Evolutionary conservation across 2,888 invertebrate genomes (phyloP).

Genomic region (Oxytorus armatus): DNA sequence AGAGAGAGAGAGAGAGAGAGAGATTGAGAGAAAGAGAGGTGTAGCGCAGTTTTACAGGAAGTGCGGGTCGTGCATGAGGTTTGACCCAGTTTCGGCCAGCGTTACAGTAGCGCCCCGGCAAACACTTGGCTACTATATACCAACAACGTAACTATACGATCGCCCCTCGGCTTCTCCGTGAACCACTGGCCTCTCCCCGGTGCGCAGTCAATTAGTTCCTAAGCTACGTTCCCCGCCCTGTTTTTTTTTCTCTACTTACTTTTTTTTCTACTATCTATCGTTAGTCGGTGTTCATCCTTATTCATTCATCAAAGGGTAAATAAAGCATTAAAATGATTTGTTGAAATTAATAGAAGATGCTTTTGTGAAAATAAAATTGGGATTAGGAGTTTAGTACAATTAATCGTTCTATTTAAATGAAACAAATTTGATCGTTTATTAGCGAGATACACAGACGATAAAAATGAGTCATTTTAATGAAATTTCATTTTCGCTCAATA

Average conservation of each 20-base stretch:
- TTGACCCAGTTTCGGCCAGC: constrained; percentile 61
- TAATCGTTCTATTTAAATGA: too few relatives aligned
- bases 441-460: too few relatives aligned
- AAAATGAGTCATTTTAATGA: too few relatives aligned
- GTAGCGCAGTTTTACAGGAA: constrained; percentile 63
- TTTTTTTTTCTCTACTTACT: constrained; percentile 30
- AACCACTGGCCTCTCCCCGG: constrained; percentile 47
- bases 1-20: constrained; percentile 26
- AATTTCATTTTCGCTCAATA: too few relatives aligned
- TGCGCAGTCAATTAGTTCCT: constrained; percentile 53
- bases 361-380: not conserved
- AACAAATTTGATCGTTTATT: too few relatives aligned
- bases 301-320: not conserved
- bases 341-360: not conserved
- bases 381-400: not conserved
- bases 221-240: constrained; percentile 13
- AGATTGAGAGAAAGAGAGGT: constrained; percentile 14
- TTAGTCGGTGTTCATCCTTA: constrained; percentile 15
- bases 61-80: constrained; percentile 53
- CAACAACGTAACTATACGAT: constrained; percentile 14
- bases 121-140: constrained; percentile 33
- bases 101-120: constrained; percentile 44
- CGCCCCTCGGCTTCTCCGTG: constrained; percentile 19
- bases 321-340: not conserved
- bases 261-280: constrained; percentile 4